Evolutionary conservation across 2,113 vertebrate genomes (phyloP).

Genomic region (Actenoides lindsayi): DNA sequence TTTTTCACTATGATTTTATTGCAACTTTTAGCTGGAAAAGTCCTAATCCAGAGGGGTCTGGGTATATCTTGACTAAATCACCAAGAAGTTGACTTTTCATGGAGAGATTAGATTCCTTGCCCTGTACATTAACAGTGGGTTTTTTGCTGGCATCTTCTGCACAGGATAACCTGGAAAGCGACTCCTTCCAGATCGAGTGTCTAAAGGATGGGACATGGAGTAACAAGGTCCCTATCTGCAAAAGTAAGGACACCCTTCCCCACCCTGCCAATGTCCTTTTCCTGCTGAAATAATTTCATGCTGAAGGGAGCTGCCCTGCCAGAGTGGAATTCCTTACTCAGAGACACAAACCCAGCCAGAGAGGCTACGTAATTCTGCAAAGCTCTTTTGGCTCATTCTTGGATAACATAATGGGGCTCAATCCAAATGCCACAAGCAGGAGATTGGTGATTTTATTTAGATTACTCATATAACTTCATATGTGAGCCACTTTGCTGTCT

Average conservation of each 20-base stretch:
- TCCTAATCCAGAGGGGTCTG: not conserved
- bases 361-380: slow-evolving; percentile 24
- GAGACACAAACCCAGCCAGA: slow-evolving; percentile 1
- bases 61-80: not conserved
- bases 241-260: slow-evolving; percentile 81
- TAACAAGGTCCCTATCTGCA: slow-evolving; percentile 82
- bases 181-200: slow-evolving; percentile 87
- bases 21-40: not conserved
- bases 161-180: slow-evolving; percentile 81
- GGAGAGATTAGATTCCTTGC: not conserved
- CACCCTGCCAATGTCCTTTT: not conserved
- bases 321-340: slow-evolving; percentile 18
- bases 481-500: not conserved
- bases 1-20: not conserved
- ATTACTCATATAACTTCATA: not conserved
- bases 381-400: slow-evolving; percentile 30
- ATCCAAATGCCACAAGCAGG: slow-evolving; percentile 30
- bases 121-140: not conserved
- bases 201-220: slow-evolving; percentile 88
- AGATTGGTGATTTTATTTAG: slow-evolving; percentile 22
- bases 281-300: not conserved
- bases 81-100: not conserved
- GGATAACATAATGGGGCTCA: not conserved
- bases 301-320: not conserved
- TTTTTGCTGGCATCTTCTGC: not conserved